phyloP scores from a whole-genome alignment of 2,888 invertebrate species.

The Melinopterus prodromus region DNA sequence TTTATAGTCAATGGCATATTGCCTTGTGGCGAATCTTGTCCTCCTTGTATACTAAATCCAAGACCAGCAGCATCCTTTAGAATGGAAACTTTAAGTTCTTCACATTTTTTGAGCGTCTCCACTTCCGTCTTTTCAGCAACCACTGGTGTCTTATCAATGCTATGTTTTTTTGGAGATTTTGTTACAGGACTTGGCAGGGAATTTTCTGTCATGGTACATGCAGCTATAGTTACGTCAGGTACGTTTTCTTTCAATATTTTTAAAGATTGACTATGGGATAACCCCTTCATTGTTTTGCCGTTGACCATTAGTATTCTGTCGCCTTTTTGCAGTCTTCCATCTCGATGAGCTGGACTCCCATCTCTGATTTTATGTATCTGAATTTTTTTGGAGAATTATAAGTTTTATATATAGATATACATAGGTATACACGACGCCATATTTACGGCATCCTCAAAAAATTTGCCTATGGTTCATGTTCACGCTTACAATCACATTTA shows the following conservation, averaged over 20 bases:
- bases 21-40: slow-evolving; percentile 88
- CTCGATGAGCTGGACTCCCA: slow-evolving; percentile 86
- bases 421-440: neutral
- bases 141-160: slow-evolving; percentile 7
- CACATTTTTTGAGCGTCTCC: neutral
- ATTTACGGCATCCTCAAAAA: too few species aligned
- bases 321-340: slow-evolving; percentile 86
- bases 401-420: neutral
- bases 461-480: too few species aligned
- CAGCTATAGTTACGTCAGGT: slow-evolving; percentile 49
- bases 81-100: slow-evolving; percentile 58
- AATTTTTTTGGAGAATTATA: slow-evolving; percentile 40
- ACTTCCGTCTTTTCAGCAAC: slow-evolving; percentile 4
- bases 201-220: slow-evolving; percentile 39
- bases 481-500: too few species aligned
- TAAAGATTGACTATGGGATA: slow-evolving; percentile 88
- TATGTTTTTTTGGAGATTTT: slow-evolving; percentile 22
- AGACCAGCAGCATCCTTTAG: slow-evolving; percentile 86
- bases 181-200: neutral
- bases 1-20: slow-evolving; percentile 90
- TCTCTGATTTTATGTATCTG: slow-evolving; percentile 88
- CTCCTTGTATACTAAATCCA: slow-evolving; percentile 94
- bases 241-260: slow-evolving; percentile 75
- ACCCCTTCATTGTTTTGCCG: slow-evolving; percentile 80
- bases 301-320: slow-evolving; percentile 91